Base-by-base conservation (phyloP, 2,888 invertebrate genomes). In the Lomographa bimaculata region DNA sequence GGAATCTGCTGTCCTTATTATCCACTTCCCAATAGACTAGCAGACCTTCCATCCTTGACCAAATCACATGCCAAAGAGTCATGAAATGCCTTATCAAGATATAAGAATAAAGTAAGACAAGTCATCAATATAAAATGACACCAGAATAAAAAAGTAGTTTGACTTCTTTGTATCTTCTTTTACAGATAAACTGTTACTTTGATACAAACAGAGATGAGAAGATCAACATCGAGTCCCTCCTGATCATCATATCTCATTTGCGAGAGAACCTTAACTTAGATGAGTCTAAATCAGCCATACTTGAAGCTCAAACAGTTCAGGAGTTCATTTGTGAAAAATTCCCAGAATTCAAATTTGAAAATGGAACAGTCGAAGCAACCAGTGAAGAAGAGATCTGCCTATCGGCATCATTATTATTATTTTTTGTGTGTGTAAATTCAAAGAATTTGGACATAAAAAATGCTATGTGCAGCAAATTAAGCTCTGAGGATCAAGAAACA, bases 391-490 rank as follows among this genome's bases (percentile, higher is more conserved):
- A 90, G 28, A 56, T 82, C 9, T 70, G 83, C 38, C 64, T 87
- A 17, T 76, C 78, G 2, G 86, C 90, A n/a, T 91, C 91, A 0
- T 64, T 92, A 21, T 64, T 91, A 20, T 67, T 92, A 2, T 79
- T 81, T 26, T 89, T 89, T 70, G 80, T 90, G 11, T 91, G 90
- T 62, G 81, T 89, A 5, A 86, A 81, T 48, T 86, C 90, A 5
- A 91, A 91, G 51, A 85, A 90, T 60, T 75, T 85, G n/a, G 67
- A 81, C 35, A 83, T 91, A 42, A 90, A 91, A 53, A 80, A 73
- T 59, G 89, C 85, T 0, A 91, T 92, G 91, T 91, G 91, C 52
- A 78, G 72, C 26, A 86, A 85, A 37, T 64, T 92, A 8, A 76
- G 79, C 37, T 58, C 67, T n/a, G 84, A 80, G 5, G 90, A 90